Evolutionary conservation across 2,113 vertebrate species (phyloP), one percentile per base, ranked within the genome.

Genomic region (Gobius niger): DNA sequence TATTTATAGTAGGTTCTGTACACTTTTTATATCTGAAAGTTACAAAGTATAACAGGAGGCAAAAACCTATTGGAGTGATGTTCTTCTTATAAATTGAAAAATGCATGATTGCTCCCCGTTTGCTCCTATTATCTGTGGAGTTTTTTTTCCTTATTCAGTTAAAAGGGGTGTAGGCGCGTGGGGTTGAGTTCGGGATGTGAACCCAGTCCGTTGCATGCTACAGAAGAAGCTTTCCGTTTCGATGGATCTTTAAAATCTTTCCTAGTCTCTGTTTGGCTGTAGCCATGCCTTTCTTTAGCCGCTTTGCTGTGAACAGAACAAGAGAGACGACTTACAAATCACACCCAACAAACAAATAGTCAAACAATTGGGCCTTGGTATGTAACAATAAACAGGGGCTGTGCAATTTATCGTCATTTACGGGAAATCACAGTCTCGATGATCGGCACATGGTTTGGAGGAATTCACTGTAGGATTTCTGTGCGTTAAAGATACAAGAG

Each of bases 251-350:
- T 94, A 99, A 92, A 90, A 99, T 99, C 94, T 98, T 99, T 90
- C 98, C 96, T 67, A 99, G 98, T 95, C 98, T 96, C 92, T 99
- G 98, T 93, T 99, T 99, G 88, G 98, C 97, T 13, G 98, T 99
- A 46, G 98, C 98, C 98, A 99, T 98, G 88, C 98, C 98, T 94
- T 99, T 99, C 95, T 96, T 98, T 92, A 96, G 94, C 88, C 96
- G 94, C 92, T 99, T 99, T 53, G 96, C 98, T 98, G 91, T 14
- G 84, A 65, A 80, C n/a, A 75, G 84, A 75, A 63, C 0, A 50
- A 75, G 65, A 77, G 59, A 70, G 44, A 67, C 52, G 9, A 42
- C 15, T 10, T 60, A 44, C 15, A 59, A 59, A 59, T 59, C 34
- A 59, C 7, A 59, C 56, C 5, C 24, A 40, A 9, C 34, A 1